phyloP scores from a whole-genome alignment of 2,113 vertebrate genomes.

The Oophaga pumilio region DNA sequence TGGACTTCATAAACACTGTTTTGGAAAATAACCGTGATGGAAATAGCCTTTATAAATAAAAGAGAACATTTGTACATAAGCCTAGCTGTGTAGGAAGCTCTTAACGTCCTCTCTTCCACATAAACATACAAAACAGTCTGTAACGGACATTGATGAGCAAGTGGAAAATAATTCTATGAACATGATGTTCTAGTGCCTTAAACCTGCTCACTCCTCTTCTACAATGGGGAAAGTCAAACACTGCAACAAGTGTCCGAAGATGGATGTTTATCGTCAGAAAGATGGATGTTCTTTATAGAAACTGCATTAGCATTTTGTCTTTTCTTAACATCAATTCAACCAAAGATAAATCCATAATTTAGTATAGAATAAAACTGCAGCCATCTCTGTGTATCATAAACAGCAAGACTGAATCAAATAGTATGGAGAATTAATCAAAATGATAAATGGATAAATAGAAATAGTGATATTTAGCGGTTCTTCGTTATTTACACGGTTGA shows the following conservation, averaged over 20 bases:
- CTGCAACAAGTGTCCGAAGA: neutral
- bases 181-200: slow-evolving; percentile 42
- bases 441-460: neutral
- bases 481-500: neutral
- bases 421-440: neutral
- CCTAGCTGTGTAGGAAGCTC: slow-evolving; percentile 28
- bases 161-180: slow-evolving; percentile 31
- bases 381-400: neutral
- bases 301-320: neutral
- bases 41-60: slow-evolving; percentile 27
- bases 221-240: neutral
- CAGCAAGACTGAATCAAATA: neutral
- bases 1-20: slow-evolving; percentile 7
- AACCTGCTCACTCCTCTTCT: slow-evolving; percentile 11
- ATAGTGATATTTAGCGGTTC: neutral
- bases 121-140: neutral
- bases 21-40: slow-evolving; percentile 7
- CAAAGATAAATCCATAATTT: neutral
- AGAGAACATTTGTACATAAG: slow-evolving; percentile 31
- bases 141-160: slow-evolving; percentile 25
- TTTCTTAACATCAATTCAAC: neutral
- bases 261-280: neutral
- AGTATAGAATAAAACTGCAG: neutral
- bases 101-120: slow-evolving; percentile 35
- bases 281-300: neutral